Evolutionary conservation across 1,140 invertebrate genomes (phyloP), one percentile per base, ranked within the genome.

Genomic region (Zaprionus gabonicus): DNA sequence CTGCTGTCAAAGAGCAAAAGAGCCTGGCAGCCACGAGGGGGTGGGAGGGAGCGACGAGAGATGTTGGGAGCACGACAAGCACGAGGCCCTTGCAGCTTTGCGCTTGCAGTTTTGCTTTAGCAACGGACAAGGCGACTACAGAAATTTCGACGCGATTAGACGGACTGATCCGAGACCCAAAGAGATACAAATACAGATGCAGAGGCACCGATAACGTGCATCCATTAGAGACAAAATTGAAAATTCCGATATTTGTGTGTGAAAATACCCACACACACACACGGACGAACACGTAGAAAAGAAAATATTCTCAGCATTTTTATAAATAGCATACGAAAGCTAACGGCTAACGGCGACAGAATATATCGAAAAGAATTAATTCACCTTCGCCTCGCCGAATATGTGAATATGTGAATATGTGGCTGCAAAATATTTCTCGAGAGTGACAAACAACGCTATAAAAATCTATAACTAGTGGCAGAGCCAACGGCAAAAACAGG

Each of bases 271-370:
- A 20, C 28, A 36, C 28, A 58, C 13, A 27, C 36, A 25, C 6
- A 25, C 12, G 44, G 23, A 46, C 36, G 25, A 7, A 25, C 23
- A 20, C 12, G 20, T 36, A 36, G n/a, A 58, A 17, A 23, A 31
- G 17, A n/a, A 58, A n/a, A 58, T 36, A 58, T 58, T 34, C 56
- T 36, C 56, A 41, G 5, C 27, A 34, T 28, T 55, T 36, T 55
- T 70, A 70, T 62, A 62, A 70, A 70, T 70, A 70, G 67, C 67
- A 28, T 17, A 46, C 41, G 41, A 9, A n/a, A 15, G 36, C 36
- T 38, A 38, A 38, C 36, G 36, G 36, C 36, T 17, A 17, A 46
- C 41, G 41, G 41, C 41, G 41, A 46, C 41, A 46, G n/a, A 41
- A 25, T 70, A 31, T 63, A 44, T 70, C 27, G 9, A n/a, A n/a